phyloP scores from a whole-genome alignment of 2,113 vertebrate species.

The Salvelinus namaycush region DNA sequence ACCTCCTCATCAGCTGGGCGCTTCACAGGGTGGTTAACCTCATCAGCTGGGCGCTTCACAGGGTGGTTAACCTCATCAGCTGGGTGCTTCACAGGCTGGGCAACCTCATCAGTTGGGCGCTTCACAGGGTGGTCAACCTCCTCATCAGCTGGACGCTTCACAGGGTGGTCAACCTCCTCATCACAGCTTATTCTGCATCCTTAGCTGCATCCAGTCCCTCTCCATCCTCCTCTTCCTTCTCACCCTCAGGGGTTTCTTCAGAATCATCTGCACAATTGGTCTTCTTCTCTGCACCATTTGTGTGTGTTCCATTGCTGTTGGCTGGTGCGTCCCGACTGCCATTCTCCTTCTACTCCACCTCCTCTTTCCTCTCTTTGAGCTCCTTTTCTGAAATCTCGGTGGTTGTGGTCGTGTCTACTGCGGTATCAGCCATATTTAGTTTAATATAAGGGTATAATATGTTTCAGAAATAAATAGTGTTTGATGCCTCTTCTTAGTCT shows the following conservation, averaged over 20 bases:
- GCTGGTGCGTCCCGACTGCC: slow-evolving; percentile 77
- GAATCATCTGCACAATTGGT: slow-evolving; percentile 70
- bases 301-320: slow-evolving; percentile 61
- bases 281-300: slow-evolving; percentile 22
- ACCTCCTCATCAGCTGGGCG: too few species aligned
- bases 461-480: slow-evolving; percentile 34
- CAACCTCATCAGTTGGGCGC: slow-evolving; percentile 65
- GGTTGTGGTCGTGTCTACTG: slow-evolving; percentile 73
- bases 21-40: too few species aligned
- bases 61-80: slow-evolving; percentile 26
- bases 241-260: too few species aligned
- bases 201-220: slow-evolving; percentile 65
- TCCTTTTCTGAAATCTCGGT: slow-evolving; percentile 80
- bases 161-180: too few species aligned
- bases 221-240: slow-evolving; percentile 29
- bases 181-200: slow-evolving; percentile 51
- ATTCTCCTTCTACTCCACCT: slow-evolving; percentile 61
- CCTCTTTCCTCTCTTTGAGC: slow-evolving; percentile 82
- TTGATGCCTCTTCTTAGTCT: slow-evolving; percentile 29
- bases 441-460: slow-evolving; percentile 17
- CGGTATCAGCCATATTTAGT: slow-evolving; percentile 77
- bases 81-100: too few species aligned
- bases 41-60: too few species aligned
- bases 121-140: slow-evolving; percentile 74
- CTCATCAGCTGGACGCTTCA: slow-evolving; percentile 48